Conservation (phyloP, 2,113 vertebrate species). For the Beaufortia kweichowensis region DNA sequence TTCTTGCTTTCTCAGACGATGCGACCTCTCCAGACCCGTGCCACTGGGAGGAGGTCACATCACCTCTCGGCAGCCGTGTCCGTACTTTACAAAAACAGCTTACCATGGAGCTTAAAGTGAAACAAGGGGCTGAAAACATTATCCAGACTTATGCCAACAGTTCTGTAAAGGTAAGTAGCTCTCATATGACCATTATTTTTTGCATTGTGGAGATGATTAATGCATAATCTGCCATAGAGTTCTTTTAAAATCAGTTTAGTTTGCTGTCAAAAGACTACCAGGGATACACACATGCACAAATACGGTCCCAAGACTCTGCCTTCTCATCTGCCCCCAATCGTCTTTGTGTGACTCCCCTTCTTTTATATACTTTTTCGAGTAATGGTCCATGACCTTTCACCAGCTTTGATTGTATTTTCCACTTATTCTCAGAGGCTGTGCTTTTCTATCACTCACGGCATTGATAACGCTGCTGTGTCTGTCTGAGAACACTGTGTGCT, state of each 20-base stretch:
- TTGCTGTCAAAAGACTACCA: conserved; percentile 8
- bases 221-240: background rate
- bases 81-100: conserved; percentile 89
- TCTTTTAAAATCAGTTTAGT: background rate
- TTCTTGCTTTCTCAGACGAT: conserved; percentile 53
- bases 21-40: conserved; percentile 70
- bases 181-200: background rate
- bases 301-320: background rate
- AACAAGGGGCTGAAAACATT: conserved; percentile 94
- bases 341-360: background rate
- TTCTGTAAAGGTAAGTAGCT: conserved; percentile 79
- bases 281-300: background rate
- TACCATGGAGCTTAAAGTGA: conserved; percentile 93
- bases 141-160: conserved; percentile 84
- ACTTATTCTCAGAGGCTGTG: background rate
- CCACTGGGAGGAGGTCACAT: conserved; percentile 74
- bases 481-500: conserved; percentile 46
- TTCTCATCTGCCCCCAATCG: background rate
- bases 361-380: conserved; percentile 27
- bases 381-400: conserved; percentile 18
- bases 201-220: conserved; percentile 3
- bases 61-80: conserved; percentile 73
- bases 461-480: conserved; percentile 20
- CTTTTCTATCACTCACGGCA: background rate
- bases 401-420: conserved; percentile 17